These are phyloP conservation scores for Astreopora myriophthalma DNA, from an alignment of 64 coral and sea anemone species.

Conservation along the genomic window DNA sequence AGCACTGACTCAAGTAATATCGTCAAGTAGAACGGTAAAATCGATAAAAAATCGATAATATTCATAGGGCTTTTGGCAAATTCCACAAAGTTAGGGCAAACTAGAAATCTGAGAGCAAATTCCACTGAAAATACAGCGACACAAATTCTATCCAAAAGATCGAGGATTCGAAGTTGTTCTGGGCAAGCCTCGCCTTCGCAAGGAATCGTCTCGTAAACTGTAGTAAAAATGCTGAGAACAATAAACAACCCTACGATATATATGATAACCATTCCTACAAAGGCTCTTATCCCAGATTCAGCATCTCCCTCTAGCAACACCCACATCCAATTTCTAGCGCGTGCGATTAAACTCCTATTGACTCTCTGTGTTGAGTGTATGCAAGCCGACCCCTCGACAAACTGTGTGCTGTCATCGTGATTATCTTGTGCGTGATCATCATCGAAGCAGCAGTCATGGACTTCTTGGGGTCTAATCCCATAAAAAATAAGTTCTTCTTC, in stretches of 20 bases:
- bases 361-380: neutral
- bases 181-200: constrained; percentile 50
- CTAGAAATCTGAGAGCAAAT: constrained; percentile 52
- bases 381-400: neutral
- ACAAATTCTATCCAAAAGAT: constrained; percentile 74
- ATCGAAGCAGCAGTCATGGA: constrained; percentile 94
- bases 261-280: constrained; percentile 64
- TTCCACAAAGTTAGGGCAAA: constrained; percentile 47
- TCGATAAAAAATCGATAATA: constrained; percentile 84
- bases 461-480: constrained; percentile 79
- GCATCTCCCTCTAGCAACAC: constrained; percentile 61
- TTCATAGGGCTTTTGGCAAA: constrained; percentile 78
- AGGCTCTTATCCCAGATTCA: constrained; percentile 44
- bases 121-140: constrained; percentile 81
- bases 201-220: constrained; percentile 84
- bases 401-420: constrained; percentile 25
- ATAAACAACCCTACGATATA: constrained; percentile 89
- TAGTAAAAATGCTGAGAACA: constrained; percentile 86
- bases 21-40: constrained; percentile 75
- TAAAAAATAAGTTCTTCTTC: constrained; percentile 87
- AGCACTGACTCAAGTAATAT: constrained; percentile 63
- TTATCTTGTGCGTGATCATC: constrained; percentile 70
- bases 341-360: neutral
- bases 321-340: constrained; percentile 31
- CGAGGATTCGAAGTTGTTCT: constrained; percentile 64